Percentiles rank a stretch among this genome's conserved stretches.
These are phyloP conservation scores for Diarsia mendica DNA, from an alignment of 2,888 invertebrate genomes.

Conservation along the genomic window DNA sequence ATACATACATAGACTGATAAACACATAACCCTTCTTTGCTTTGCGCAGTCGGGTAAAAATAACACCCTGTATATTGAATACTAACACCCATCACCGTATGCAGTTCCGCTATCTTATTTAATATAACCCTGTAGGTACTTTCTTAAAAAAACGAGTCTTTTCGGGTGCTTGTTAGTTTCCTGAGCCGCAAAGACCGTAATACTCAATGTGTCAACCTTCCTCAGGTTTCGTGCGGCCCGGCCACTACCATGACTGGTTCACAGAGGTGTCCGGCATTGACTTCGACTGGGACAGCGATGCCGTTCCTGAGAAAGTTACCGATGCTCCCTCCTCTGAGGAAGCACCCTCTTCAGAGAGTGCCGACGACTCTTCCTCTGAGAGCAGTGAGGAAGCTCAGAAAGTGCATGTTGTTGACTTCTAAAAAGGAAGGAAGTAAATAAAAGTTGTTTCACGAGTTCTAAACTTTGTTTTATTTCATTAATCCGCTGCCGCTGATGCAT, in stretches of 20 bases:
- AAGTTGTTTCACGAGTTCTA: background rate
- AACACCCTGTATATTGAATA: too few relatives aligned
- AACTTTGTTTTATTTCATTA: constrained; percentile 7
- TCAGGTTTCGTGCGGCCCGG: constrained; percentile 84
- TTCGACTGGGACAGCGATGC: constrained; percentile 80
- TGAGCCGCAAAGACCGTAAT: background rate
- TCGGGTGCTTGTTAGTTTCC: background rate
- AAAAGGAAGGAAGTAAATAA: background rate
- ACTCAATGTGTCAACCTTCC: constrained; percentile 13
- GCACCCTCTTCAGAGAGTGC: background rate
- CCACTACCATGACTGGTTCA: constrained; percentile 83
- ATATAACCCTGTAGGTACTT: background rate
- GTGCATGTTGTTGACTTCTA: constrained; percentile 41
- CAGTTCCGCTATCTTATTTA: background rate
- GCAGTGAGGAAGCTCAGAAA: constrained; percentile 22
- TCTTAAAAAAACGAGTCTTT: background rate
- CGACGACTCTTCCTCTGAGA: background rate
- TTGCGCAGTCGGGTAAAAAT: too few relatives aligned
- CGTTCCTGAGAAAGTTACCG: background rate
- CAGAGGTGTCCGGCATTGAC: constrained; percentile 78
- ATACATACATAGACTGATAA: too few relatives aligned
- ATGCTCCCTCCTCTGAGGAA: background rate
- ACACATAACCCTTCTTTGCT: too few relatives aligned
- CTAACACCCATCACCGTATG: background rate
- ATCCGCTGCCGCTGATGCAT: background rate